Evolutionary conservation across 2,113 vertebrate genomes (phyloP), one percentile per base, ranked within the genome.

Genomic region (Eretmochelys imbricata): DNA sequence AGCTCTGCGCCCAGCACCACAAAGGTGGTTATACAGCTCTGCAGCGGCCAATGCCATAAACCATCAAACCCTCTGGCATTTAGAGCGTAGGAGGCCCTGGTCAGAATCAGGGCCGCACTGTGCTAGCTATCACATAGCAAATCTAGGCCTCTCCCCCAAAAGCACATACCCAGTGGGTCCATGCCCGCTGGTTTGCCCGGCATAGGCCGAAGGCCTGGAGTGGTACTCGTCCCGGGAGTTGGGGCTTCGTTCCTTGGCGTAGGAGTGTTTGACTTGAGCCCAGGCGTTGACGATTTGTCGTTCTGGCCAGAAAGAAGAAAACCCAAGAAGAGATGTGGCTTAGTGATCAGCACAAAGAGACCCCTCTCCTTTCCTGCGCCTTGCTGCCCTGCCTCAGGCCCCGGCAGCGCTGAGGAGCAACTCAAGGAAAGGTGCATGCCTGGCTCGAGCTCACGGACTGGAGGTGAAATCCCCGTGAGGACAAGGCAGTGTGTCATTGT

Each of bases 201-300:
- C 97, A 99, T 99, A 1, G 99, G 98, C 97, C 99, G 98, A 95
- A 99, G 99, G 94, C 99, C 99, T 0, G 99, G 99, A 69, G 99
- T 99, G 83, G 99, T 99, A 97, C 99, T 99, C 46, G 99, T 99
- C 97, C 99, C 99, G 1, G 99, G 99, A 94, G 99, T 99, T 0
- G 99, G 99, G 89, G 99, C 99, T 3, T 99, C 99, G 0, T 99
- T 99, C 83, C 99, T 98, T 0, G 99, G 99, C 3, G 99, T 99
- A 10, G 99, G 99, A 31, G 99, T 99, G 98, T 99, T 99, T 62
- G 99, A 99, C 96, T 99, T 99, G 94, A 99, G 99, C 90, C 99
- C 99, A 1, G 99, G 99, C 13, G 99, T 99, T 12, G 99, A 99
- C 3, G 99, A 99, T 96, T 99, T 99, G 98, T 99, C 99, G 3